Evolutionary conservation across 2,113 vertebrate species (phyloP), one percentile per base, ranked within the genome.

Genomic region (Panthera leo): DNA sequence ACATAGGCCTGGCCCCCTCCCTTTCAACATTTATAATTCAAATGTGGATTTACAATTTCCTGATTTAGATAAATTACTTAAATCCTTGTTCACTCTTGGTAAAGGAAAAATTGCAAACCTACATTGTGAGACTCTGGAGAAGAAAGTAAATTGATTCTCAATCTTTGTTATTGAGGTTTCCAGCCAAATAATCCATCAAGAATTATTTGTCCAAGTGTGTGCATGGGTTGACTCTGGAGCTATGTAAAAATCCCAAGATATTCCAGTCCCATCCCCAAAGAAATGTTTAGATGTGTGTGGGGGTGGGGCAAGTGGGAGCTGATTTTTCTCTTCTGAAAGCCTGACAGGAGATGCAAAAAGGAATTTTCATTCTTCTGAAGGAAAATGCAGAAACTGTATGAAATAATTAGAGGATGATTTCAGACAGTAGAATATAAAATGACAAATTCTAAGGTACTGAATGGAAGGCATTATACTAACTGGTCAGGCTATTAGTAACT

Each of bases 131-230:
- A 94, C 65, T 87, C 73, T 73, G 11, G 19, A 94, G 16, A 97
- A 93, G 25, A 93, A 92, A 97, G 79, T 71, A 91, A 97, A 96
- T 29, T 68, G 53, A 96, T 94, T 83, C 86, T 88, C 51, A 34
- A 36, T 92, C 73, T 95, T 90, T 84, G 55, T 68, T 92, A 96
- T 8, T 96, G 36, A 95, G 23, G 36, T 70, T 96, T 89, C 70
- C 14, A n/a, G 68, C 19, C 79, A 97, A 78, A 94, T 80, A 92
- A 97, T 27, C 5, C 19, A 96, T 48, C 27, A 63, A 84, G 39
- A 78, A 78, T 82, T 39, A 85, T 89, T 79, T 92, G 58, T 19
- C 48, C 87, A 86, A 70, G 23, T 71, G 39, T 48, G 25, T 68
- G 6, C 21, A 83, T 2, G 1, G 42, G n/a, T 14, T 87, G 25